Evolutionary conservation across 2,888 invertebrate genomes (phyloP), one percentile per base, ranked within the genome.

Genomic region (Enchytraeus crypticus): DNA sequence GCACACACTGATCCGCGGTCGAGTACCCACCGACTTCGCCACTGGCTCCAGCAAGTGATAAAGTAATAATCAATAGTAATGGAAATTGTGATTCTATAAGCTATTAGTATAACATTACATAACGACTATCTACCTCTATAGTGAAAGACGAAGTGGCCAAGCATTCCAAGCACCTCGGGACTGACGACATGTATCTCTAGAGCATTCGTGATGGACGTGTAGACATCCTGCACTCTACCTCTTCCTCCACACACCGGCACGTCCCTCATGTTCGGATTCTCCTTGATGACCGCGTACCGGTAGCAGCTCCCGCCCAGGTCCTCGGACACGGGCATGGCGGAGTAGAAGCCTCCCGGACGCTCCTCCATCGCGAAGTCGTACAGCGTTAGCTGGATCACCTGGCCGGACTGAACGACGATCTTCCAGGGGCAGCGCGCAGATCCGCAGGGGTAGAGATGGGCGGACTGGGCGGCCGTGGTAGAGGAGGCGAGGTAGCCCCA

Each of bases 81-180:
- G n/a, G n/a, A n/a, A n/a, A n/a, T n/a, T n/a, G n/a, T n/a, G n/a
- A n/a, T n/a, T n/a, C n/a, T n/a, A n/a, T n/a, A n/a, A n/a, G n/a
- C n/a, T n/a, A n/a, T n/a, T n/a, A n/a, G n/a, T n/a, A n/a, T n/a
- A n/a, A n/a, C n/a, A n/a, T n/a, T n/a, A n/a, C n/a, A n/a, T n/a
- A n/a, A n/a, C n/a, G n/a, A n/a, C n/a, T n/a, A n/a, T n/a, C 38
- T 26, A 66, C 68, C 68, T 65, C 66, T 60, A 47, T 64, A 68
- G 51, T 68, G 49, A 11, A 66, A 54, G 18, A 68, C 34, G 47
- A 68, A 68, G 30, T 65, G 63, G n/a, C 66, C 66, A 14, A 51
- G 43, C 18, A 51, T 55, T 5, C 32, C 30, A 51, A 63, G 62
- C 14, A 65, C 66, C 43, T 64, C 62, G 2, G 65, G 62, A 53